phyloP scores from a whole-genome alignment of 2,888 invertebrate species.

The Hypena proboscidalis region DNA sequence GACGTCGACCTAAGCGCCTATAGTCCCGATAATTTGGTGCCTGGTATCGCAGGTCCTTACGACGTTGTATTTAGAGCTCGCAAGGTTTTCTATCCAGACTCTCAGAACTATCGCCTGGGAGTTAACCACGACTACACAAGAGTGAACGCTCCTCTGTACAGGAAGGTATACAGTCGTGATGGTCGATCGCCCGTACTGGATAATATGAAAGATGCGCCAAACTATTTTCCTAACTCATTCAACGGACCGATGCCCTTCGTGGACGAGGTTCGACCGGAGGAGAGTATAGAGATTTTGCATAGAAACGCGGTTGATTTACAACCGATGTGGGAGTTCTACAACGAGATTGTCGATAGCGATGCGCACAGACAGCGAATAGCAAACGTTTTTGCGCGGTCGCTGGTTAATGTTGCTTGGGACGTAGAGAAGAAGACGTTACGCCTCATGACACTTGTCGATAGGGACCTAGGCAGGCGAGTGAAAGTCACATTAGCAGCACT shows the following conservation, averaged over 20 bases:
- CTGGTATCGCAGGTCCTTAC: conserved; percentile 67
- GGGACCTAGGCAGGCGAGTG: conserved; percentile 19
- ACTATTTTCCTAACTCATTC: conserved; percentile 98
- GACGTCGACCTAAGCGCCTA: conserved; percentile 59
- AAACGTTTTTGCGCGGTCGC: conserved; percentile 14
- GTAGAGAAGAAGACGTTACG: conserved; percentile 23
- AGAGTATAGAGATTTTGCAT: conserved; percentile 46
- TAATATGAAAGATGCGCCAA: conserved; percentile 94
- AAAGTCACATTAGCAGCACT: neutral
- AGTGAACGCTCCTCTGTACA: conserved; percentile 61
- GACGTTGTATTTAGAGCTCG: conserved; percentile 61
- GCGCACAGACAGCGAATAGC: conserved; percentile 38
- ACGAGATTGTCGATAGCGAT: conserved; percentile 54
- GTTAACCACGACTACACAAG: conserved; percentile 60
- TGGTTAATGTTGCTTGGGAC: conserved; percentile 18
- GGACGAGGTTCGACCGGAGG: conserved; percentile 58
- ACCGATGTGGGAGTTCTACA: conserved; percentile 91
- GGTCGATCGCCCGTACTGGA: conserved; percentile 88
- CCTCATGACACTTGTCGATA: conserved; percentile 11
- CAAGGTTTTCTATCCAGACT: conserved; percentile 56
- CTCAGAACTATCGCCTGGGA: conserved; percentile 66
- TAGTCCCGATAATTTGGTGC: conserved; percentile 66
- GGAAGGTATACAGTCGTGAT: conserved; percentile 60
- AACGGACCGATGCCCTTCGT: conserved; percentile 90
- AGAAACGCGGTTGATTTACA: conserved; percentile 56